Conservation (phyloP, 2,797 vertebrate species). For the Rhinella marina region DNA sequence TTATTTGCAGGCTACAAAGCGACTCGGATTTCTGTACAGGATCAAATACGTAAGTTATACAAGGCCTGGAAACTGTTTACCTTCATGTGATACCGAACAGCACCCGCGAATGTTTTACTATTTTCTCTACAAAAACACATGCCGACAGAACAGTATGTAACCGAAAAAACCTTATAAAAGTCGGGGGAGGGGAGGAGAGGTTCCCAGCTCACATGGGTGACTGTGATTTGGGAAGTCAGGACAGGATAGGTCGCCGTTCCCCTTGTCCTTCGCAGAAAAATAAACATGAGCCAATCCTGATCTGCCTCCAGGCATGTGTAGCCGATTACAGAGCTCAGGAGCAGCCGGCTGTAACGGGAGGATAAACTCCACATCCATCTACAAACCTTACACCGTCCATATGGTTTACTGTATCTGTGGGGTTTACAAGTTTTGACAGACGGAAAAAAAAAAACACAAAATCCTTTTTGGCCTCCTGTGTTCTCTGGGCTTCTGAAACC, state of each 20-base stretch:
- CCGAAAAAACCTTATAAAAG: conserved; percentile 1
- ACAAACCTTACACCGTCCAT: neutral
- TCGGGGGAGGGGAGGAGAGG: neutral
- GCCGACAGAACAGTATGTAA: neutral
- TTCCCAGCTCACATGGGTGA: neutral
- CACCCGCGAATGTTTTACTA: conserved; percentile 33
- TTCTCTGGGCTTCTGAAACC: neutral
- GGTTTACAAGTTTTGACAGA: conserved; percentile 2
- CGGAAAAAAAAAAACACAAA: neutral
- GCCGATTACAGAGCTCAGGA: neutral
- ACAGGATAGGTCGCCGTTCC: neutral
- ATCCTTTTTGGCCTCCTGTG: neutral
- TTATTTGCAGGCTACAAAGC: conserved; percentile 1
- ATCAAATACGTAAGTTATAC: conserved; percentile 54
- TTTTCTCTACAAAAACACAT: conserved; percentile 30
- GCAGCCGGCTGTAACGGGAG: neutral
- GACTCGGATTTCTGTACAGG: conserved; percentile 44
- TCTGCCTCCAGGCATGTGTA: neutral
- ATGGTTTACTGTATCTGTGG: conserved; percentile 5
- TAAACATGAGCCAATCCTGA: neutral
- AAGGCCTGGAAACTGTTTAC: conserved; percentile 52
- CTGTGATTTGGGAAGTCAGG: neutral
- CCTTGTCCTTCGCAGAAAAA: neutral
- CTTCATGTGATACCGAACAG: conserved; percentile 41
- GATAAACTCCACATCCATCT: neutral